A percentile compares a stretch with the other conserved stretches of the same genome.
phyloP scores from a whole-genome alignment of 1,140 invertebrate species.

The Magallana angulata region DNA sequence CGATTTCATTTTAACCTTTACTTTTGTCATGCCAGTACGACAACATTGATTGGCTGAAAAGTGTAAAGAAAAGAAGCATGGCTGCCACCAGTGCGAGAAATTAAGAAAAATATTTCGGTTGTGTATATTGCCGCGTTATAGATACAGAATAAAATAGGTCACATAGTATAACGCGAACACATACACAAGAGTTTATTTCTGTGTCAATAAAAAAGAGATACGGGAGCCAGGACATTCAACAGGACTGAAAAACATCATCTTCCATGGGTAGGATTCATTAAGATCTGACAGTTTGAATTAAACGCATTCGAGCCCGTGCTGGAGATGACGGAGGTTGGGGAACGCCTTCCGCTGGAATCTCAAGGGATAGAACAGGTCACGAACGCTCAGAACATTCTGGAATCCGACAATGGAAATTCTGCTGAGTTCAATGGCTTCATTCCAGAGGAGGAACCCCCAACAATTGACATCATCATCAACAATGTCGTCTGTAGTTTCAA shows the following conservation, averaged over 20 bases:
- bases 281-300: not conserved
- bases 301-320: not conserved
- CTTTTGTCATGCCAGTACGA: not conserved
- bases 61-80: constrained; percentile 33
- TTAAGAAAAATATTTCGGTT: not conserved
- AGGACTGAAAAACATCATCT: not conserved
- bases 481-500: constrained; percentile 99
- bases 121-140: not conserved
- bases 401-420: not conserved
- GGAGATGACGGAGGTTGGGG: not conserved
- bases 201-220: no score
- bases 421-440: not conserved
- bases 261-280: constrained; percentile 14
- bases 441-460: constrained; percentile 2
- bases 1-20: not conserved
- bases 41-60: not conserved
- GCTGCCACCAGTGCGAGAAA: constrained; percentile 9
- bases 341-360: not conserved
- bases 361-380: not conserved
- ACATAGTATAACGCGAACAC: no score
- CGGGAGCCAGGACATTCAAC: no score
- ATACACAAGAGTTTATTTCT: no score
- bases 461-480: constrained; percentile 93
- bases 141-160: no score
- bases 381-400: not conserved